These are phyloP conservation scores for Actenoides hombroni DNA, from an alignment of 2,113 vertebrate genomes.

Conservation along the genomic window DNA sequence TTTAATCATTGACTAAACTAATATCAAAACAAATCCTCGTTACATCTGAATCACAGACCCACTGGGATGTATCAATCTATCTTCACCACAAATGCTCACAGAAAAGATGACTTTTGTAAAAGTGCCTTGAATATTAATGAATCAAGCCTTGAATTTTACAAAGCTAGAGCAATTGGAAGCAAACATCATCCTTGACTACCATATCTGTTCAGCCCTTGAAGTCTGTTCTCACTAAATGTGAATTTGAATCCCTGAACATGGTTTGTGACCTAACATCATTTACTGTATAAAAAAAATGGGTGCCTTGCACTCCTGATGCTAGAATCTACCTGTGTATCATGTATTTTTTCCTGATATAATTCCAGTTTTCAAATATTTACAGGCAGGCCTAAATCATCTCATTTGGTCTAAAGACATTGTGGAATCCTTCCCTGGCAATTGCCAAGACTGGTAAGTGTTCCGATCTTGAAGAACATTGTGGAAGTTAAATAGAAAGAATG, in stretches of 20 bases:
- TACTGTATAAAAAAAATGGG: neutral
- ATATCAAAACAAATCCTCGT: constrained; percentile 34
- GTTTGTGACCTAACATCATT: neutral
- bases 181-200: neutral
- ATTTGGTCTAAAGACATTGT: neutral
- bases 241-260: neutral
- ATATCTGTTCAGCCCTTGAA: neutral
- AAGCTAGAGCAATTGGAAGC: neutral
- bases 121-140: constrained; percentile 16
- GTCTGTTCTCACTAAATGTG: neutral
- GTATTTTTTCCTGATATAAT: neutral
- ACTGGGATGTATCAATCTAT: constrained; percentile 12
- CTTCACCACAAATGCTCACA: neutral
- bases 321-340: neutral
- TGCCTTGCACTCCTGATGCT: neutral
- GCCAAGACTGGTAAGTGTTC: neutral
- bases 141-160: neutral
- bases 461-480: neutral
- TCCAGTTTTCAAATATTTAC: neutral
- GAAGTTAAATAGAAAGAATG: neutral
- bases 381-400: neutral
- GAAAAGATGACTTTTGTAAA: neutral
- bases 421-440: neutral
- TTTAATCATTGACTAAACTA: constrained; percentile 5
- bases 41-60: constrained; percentile 6